Conservation (phyloP, 2,113 vertebrate species). For the Lepidothrix coronata region DNA sequence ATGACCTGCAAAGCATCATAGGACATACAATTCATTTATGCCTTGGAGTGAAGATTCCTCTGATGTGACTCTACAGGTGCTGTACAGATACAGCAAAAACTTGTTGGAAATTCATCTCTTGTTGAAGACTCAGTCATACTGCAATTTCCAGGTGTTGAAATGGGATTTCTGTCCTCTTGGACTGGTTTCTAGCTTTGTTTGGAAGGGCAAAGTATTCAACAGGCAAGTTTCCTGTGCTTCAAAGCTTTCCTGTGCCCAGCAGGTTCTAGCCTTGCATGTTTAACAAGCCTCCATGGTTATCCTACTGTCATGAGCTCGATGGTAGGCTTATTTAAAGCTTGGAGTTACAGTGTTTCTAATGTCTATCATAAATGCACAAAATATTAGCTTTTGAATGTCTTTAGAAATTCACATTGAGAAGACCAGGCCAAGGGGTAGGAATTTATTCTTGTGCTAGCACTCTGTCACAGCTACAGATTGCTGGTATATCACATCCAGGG, state of each 20-base stretch:
- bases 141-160: neutral
- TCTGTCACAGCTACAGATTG: neutral
- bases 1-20: neutral
- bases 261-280: neutral
- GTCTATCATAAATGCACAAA: neutral
- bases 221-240: neutral
- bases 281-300: neutral
- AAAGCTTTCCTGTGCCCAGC: neutral
- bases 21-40: neutral
- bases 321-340: neutral
- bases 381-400: neutral
- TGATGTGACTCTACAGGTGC: neutral
- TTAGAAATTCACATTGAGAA: neutral
- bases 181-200: neutral
- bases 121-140: neutral
- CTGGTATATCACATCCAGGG: neutral
- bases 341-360: neutral
- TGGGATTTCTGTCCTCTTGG: neutral
- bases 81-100: neutral
- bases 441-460: neutral
- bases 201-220: neutral
- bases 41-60: neutral
- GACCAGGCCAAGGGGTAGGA: neutral
- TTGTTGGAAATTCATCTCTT: neutral
- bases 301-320: neutral